These are phyloP conservation scores for Machimus rusticus DNA, from an alignment of 2,888 invertebrate species.

Conservation along the genomic window DNA sequence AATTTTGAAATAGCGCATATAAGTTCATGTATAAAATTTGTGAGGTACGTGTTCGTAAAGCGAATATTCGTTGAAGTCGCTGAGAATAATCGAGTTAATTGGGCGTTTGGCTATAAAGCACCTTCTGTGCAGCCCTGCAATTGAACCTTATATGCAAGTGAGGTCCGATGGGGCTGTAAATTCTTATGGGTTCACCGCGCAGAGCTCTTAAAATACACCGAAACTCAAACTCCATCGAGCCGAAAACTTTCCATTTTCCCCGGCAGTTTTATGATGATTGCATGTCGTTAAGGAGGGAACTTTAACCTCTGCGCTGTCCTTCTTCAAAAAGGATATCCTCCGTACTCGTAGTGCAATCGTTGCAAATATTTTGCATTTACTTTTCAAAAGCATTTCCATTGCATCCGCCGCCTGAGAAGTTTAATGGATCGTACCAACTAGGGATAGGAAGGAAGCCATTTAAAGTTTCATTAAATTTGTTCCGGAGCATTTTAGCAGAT, in stretches of 20 bases:
- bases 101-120: background rate
- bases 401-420: background rate
- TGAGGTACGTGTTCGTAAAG: background rate
- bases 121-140: background rate
- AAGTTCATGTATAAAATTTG: background rate
- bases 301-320: background rate
- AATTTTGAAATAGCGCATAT: background rate
- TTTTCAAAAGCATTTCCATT: background rate
- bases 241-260: background rate
- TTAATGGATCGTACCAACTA: background rate
- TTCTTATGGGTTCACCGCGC: background rate
- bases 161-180: background rate
- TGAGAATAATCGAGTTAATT: background rate
- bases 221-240: background rate
- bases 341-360: background rate
- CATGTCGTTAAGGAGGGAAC: background rate
- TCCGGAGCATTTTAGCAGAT: background rate
- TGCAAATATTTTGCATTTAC: background rate
- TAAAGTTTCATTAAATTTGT: background rate
- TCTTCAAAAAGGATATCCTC: background rate
- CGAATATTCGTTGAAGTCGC: background rate
- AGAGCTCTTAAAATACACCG: background rate
- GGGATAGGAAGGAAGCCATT: background rate
- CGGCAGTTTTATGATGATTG: background rate
- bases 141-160: background rate